A percentile compares a stretch with the other conserved stretches of the same genome.
phyloP scores from a whole-genome alignment of 1,140 invertebrate species.

The Epicauta chinensis region DNA sequence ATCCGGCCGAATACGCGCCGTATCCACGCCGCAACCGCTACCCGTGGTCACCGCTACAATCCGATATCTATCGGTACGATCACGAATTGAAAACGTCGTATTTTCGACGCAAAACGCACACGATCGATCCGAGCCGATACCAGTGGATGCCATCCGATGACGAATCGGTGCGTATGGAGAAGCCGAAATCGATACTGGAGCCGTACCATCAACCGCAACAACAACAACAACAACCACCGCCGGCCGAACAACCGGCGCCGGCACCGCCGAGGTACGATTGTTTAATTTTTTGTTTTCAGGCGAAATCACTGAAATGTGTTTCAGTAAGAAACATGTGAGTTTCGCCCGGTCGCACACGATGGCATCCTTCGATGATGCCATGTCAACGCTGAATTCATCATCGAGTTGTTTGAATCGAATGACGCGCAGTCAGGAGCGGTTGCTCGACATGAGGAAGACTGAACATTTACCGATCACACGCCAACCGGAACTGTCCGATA shows the following conservation, averaged over 20 bases:
- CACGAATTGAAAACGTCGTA: slow-evolving; percentile 69
- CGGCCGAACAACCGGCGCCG: slow-evolving; percentile 23
- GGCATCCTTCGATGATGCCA: slow-evolving; percentile 70
- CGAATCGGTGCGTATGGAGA: slow-evolving; percentile 62
- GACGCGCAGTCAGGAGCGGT: slow-evolving; percentile 62
- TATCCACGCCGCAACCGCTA: slow-evolving; percentile 50
- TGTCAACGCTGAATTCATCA: slow-evolving; percentile 38
- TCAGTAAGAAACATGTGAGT: slow-evolving; percentile 80
- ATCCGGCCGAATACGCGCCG: slow-evolving; percentile 59
- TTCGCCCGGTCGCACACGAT: slow-evolving; percentile 81
- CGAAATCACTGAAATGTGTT: slow-evolving; percentile 14
- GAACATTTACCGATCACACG: slow-evolving; percentile 40
- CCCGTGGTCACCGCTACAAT: slow-evolving; percentile 47
- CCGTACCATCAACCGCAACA: slow-evolving; percentile 13
- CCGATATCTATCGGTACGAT: slow-evolving; percentile 53
- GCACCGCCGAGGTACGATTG: background rate
- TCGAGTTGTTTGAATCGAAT: slow-evolving; percentile 45
- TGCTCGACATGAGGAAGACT: slow-evolving; percentile 56
- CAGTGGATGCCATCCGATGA: slow-evolving; percentile 70
- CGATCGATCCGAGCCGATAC: slow-evolving; percentile 61
- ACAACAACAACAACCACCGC: slow-evolving; percentile 11
- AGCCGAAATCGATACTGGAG: slow-evolving; percentile 51
- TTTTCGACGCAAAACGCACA: slow-evolving; percentile 65
- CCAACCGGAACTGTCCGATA: slow-evolving; percentile 42
- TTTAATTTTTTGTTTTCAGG: background rate